Conservation (phyloP, 1,140 invertebrate species). For the Lithobius niger region DNA sequence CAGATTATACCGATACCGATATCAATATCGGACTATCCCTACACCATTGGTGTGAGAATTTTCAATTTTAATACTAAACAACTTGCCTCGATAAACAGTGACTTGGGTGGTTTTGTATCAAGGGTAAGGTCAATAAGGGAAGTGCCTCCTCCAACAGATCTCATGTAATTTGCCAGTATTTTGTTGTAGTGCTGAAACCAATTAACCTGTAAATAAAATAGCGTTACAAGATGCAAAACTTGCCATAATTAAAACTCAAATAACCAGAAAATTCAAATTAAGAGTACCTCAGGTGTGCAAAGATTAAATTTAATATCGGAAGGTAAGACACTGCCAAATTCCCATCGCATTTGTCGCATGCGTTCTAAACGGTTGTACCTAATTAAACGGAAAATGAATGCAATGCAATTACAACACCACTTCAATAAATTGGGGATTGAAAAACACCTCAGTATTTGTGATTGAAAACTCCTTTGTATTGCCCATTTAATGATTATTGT, state of each 20-base stretch:
- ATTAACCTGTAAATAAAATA: constrained; percentile 21
- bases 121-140: constrained; percentile 73
- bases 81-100: constrained; percentile 69
- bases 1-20: not conserved
- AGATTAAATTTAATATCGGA: constrained; percentile 65
- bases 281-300: constrained; percentile 53
- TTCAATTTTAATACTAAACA: not conserved
- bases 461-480: no score
- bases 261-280: not conserved
- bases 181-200: constrained; percentile 84
- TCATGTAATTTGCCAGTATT: constrained; percentile 77
- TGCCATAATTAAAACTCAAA: constrained; percentile 5
- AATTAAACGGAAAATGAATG: constrained; percentile 15
- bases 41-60: not conserved
- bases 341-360: constrained; percentile 74
- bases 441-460: no score
- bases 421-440: no score
- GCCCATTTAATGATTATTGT: no score
- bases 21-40: not conserved
- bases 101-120: constrained; percentile 81
- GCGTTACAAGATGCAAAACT: not conserved
- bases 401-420: no score
- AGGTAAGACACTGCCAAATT: constrained; percentile 80
- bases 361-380: constrained; percentile 61
- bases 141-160: constrained; percentile 57